A percentile compares a stretch with the other conserved stretches of the same genome.
These are phyloP conservation scores for Ctenochaetus hawaiiensis DNA, from an alignment of 2,797 vertebrate species.

Conservation along the genomic window DNA sequence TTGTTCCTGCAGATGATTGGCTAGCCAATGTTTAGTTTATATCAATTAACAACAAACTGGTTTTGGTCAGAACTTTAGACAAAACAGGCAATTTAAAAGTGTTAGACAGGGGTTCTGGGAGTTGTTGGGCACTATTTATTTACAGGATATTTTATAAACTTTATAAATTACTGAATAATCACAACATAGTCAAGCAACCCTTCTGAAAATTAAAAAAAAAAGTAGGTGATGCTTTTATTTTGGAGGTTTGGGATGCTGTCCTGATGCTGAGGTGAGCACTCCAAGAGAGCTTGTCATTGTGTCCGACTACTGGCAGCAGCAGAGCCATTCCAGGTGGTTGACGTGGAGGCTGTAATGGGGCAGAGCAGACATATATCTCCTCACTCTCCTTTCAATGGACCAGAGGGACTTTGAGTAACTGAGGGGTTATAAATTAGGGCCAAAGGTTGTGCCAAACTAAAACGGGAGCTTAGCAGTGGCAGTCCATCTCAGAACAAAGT, in stretches of 20 bases:
- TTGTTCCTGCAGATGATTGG: not conserved
- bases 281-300: slow-evolving; percentile 30
- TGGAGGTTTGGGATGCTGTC: slow-evolving; percentile 14
- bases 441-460: slow-evolving; percentile 67
- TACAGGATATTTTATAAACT: not conserved
- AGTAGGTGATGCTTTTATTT: slow-evolving; percentile 1
- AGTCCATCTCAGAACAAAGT: slow-evolving; percentile 12
- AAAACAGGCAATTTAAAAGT: no score
- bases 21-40: not conserved
- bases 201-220: not conserved
- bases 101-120: no score
- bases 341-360: slow-evolving; percentile 58
- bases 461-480: slow-evolving; percentile 51
- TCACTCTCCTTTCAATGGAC: slow-evolving; percentile 43
- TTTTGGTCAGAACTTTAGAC: not conserved
- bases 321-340: slow-evolving; percentile 61
- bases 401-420: slow-evolving; percentile 41
- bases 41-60: not conserved
- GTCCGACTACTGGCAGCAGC: slow-evolving; percentile 41
- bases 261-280: slow-evolving; percentile 21
- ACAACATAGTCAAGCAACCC: not conserved
- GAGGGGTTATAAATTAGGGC: slow-evolving; percentile 63
- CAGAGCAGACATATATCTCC: slow-evolving; percentile 52
- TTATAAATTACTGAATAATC: not conserved
- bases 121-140: no score